A percentile compares a stretch with the other conserved stretches of the same genome.
Conservation (phyloP, 92 coral and sea anemone species). For the Plumapathes pennacea region DNA sequence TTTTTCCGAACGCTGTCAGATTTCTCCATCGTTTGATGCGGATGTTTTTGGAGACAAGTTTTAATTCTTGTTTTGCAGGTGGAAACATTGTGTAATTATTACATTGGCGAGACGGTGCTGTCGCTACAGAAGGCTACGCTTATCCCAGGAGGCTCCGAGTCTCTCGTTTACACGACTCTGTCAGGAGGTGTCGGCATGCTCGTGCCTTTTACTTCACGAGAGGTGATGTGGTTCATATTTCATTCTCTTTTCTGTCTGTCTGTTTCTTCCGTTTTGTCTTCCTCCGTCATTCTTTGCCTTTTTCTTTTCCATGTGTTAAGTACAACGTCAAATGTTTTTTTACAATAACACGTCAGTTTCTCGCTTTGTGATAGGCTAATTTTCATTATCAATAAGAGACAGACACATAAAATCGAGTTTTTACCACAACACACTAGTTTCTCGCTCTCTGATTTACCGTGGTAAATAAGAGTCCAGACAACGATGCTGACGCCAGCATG, state of each 20-base stretch:
- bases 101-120: slow-evolving; percentile 94
- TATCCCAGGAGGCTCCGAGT: slow-evolving; percentile 99
- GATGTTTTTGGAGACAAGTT: background rate
- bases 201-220: slow-evolving; percentile 94
- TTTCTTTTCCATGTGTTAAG: too few relatives aligned
- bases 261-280: too few relatives aligned
- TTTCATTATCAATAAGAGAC: too few relatives aligned
- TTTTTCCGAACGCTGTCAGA: background rate
- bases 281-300: too few relatives aligned
- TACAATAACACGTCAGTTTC: too few relatives aligned
- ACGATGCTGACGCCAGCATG: too few relatives aligned
- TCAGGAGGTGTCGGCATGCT: slow-evolving; percentile 98
- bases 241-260: background rate
- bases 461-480: too few relatives aligned
- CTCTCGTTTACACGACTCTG: slow-evolving; percentile 91
- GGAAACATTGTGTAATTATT: slow-evolving; percentile 85
- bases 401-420: too few relatives aligned
- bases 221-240: slow-evolving; percentile 46
- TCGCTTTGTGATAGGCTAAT: too few relatives aligned
- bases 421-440: too few relatives aligned
- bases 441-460: too few relatives aligned
- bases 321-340: too few relatives aligned
- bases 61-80: slow-evolving; percentile 35
- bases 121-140: slow-evolving; percentile 98
- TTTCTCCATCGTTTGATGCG: background rate